phyloP scores from a whole-genome alignment of 35 echinoderm and acorn worm species.

The Heliocidaris tuberculata region DNA sequence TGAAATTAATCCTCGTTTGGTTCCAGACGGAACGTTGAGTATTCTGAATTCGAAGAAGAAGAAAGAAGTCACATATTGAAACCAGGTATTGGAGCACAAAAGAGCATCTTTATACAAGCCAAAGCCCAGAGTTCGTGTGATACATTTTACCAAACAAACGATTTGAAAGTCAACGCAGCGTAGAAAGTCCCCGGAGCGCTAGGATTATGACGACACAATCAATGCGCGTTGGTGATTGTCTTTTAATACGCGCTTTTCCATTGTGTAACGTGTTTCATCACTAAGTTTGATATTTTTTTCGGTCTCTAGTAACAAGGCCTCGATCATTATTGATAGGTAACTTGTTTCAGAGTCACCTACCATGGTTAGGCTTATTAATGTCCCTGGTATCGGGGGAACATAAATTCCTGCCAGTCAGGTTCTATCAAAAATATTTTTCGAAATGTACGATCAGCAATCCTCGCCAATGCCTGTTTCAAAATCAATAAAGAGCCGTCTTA shows the following conservation, averaged over 20 bases:
- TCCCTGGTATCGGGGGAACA: neutral
- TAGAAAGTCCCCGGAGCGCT: neutral
- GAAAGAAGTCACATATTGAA: too few relatives aligned
- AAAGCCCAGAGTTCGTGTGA: too few relatives aligned
- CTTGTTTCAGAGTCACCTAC: neutral
- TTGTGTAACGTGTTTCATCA: neutral
- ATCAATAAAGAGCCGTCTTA: neutral
- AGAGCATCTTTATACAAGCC: too few relatives aligned
- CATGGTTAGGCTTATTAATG: neutral
- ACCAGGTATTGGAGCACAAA: too few relatives aligned
- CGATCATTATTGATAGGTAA: too few relatives aligned
- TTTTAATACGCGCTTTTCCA: neutral
- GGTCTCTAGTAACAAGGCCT: too few relatives aligned
- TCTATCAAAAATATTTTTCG: neutral
- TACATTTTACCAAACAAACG: too few relatives aligned
- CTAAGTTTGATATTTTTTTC: neutral
- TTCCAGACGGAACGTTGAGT: too few relatives aligned
- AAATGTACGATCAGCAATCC: neutral
- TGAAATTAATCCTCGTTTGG: too few relatives aligned
- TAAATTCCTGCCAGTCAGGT: neutral
- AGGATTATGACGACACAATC: neutral
- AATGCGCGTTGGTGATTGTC: neutral
- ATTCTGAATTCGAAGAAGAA: too few relatives aligned
- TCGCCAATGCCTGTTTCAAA: slow-evolving; percentile 52
- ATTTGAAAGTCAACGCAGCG: too few relatives aligned